Evolutionary conservation across 2,888 invertebrate genomes (phyloP).

Genomic region (Aspidiotus destructor): DNA sequence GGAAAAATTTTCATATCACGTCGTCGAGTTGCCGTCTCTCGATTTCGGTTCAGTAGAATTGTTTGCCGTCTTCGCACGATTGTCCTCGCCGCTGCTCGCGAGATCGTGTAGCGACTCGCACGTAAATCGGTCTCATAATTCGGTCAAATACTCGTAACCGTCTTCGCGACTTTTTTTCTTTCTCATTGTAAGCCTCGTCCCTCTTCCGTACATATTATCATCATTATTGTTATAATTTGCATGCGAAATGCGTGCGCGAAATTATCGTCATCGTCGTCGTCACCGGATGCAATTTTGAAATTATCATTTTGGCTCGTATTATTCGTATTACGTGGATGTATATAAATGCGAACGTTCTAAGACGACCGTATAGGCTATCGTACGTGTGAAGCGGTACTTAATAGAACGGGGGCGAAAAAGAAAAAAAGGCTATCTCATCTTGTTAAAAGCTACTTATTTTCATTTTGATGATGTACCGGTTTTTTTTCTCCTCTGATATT

Average conservation of each 20-base stretch:
- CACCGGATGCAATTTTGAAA: too few species aligned
- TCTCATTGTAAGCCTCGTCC: too few species aligned
- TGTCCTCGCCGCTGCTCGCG: neutral
- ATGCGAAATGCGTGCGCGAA: too few species aligned
- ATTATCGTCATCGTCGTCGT: too few species aligned
- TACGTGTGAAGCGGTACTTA: too few species aligned
- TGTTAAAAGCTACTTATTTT: constrained; percentile 12
- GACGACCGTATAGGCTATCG: too few species aligned
- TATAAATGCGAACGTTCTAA: too few species aligned
- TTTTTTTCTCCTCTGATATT: constrained; percentile 4
- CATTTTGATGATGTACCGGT: constrained; percentile 19
- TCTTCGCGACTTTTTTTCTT: neutral
- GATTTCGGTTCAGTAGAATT: constrained; percentile 3
- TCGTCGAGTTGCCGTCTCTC: constrained; percentile 21
- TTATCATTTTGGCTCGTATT: too few species aligned
- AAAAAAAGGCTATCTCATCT: neutral
- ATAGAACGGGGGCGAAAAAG: too few species aligned
- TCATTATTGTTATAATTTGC: too few species aligned
- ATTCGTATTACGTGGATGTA: too few species aligned
- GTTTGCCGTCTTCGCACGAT: constrained; percentile 3
- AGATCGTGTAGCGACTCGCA: constrained; percentile 11
- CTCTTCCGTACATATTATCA: too few species aligned
- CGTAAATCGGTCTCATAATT: constrained; percentile 6
- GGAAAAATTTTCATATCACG: constrained; percentile 21
- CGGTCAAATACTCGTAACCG: constrained; percentile 10